These are phyloP conservation scores for Trichacis sp. DNA, from an alignment of 2,888 invertebrate species.

Conservation along the genomic window DNA sequence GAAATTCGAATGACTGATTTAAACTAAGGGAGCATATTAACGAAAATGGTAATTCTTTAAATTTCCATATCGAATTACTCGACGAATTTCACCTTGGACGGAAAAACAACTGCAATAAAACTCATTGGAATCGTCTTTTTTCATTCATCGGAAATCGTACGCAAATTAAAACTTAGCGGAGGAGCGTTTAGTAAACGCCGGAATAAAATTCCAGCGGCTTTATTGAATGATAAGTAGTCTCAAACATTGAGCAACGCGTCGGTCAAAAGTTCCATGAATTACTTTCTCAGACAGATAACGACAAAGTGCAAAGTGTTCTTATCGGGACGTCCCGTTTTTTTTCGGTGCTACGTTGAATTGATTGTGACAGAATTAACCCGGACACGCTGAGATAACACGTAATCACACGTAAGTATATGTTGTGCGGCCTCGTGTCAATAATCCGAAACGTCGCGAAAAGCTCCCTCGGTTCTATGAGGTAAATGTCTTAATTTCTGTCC, in stretches of 20 bases:
- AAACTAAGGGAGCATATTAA: too few relatives aligned
- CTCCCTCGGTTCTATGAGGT: background rate
- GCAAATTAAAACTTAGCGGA: background rate
- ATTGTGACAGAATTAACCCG: conserved; percentile 28
- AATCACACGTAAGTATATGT: too few relatives aligned
- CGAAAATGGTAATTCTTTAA: too few relatives aligned
- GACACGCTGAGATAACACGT: conserved; percentile 18
- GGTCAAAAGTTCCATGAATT: conserved; percentile 6
- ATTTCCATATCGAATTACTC: too few relatives aligned
- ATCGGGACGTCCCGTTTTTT: conserved; percentile 19
- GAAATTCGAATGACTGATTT: too few relatives aligned
- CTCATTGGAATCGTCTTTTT: too few relatives aligned
- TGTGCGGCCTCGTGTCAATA: background rate
- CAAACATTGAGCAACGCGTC: background rate
- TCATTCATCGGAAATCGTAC: background rate
- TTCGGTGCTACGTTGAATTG: conserved; percentile 14
- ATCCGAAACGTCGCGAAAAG: background rate
- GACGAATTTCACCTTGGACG: too few relatives aligned
- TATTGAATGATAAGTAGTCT: background rate
- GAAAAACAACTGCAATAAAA: too few relatives aligned
- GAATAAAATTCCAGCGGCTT: too few relatives aligned
- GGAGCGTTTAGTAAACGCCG: too few relatives aligned
- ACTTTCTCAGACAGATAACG: conserved; percentile 4
- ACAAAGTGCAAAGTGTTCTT: conserved; percentile 14
- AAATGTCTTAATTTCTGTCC: too few relatives aligned